Evolutionary conservation across 2,113 vertebrate species (phyloP).

Genomic region (Trinectes maculatus): DNA sequence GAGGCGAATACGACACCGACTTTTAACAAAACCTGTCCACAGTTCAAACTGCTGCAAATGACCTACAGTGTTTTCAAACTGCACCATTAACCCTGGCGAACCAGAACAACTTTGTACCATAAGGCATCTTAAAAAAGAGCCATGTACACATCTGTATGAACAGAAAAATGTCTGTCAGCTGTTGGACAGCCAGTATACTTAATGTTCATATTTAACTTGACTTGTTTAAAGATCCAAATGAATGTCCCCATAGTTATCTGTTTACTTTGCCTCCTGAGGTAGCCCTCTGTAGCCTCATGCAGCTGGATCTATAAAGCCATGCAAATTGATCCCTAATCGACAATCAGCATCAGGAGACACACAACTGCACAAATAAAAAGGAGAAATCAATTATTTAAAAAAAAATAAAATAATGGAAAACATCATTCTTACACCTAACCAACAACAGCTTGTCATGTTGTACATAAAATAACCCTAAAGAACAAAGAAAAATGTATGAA

Average conservation of each 20-base stretch:
- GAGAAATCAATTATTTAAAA: no score
- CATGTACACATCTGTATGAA: constrained; percentile 1
- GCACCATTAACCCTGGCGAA: constrained; percentile 24
- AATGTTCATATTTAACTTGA: constrained; percentile 31
- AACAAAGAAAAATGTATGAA: constrained; percentile 66
- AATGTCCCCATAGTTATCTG: constrained; percentile 53
- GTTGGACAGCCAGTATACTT: constrained; percentile 20
- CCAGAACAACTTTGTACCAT: constrained; percentile 8
- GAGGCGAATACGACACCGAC: constrained; percentile 2
- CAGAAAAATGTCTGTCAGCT: constrained; percentile 16
- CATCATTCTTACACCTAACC: constrained; percentile 70
- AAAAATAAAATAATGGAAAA: constrained; percentile 58
- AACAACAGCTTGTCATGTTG: constrained; percentile 67
- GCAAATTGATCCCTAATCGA: constrained; percentile 64
- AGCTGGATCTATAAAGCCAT: constrained; percentile 39
- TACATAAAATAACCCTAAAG: constrained; percentile 67
- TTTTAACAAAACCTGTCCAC: constrained; percentile 3
- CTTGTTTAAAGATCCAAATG: constrained; percentile 33
- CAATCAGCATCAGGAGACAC: constrained; percentile 38
- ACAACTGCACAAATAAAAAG: constrained; percentile 25
- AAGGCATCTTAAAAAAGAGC: constrained; percentile 10
- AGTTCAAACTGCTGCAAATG: background rate
- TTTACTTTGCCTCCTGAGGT: constrained; percentile 62
- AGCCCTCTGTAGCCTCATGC: constrained; percentile 60
- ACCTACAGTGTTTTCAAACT: constrained; percentile 15